Percentiles rank a stretch among this genome's conserved stretches.
These are phyloP conservation scores for Tenthredo livida DNA, from an alignment of 2,888 invertebrate genomes.

Conservation along the genomic window DNA sequence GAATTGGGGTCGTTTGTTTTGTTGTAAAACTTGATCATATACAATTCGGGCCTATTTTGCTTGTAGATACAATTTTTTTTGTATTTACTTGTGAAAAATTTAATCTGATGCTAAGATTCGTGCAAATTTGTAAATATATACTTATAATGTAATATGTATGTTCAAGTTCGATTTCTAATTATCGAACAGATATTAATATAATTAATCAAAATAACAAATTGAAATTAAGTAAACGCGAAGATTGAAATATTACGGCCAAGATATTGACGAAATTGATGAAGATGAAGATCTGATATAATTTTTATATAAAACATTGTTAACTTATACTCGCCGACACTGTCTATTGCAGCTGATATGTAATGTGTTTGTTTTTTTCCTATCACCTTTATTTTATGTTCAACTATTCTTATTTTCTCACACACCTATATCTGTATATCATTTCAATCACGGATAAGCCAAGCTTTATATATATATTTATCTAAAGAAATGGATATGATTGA, in stretches of 20 bases:
- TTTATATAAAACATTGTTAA: slow-evolving; percentile 33
- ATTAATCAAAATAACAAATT: neutral
- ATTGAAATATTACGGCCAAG: slow-evolving; percentile 25
- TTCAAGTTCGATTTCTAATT: neutral
- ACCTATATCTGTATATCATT: neutral
- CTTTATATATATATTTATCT: neutral
- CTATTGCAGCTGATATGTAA: slow-evolving; percentile 11
- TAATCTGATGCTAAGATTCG: neutral
- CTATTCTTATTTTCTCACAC: neutral
- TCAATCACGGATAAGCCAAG: neutral
- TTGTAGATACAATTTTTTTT: neutral
- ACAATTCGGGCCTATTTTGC: slow-evolving; percentile 6
- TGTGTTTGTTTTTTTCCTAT: neutral
- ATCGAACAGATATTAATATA: neutral
- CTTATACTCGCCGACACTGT: slow-evolving; percentile 20
- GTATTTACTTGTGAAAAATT: neutral
- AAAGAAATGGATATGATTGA: neutral
- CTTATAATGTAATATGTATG: neutral
- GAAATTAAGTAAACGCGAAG: neutral
- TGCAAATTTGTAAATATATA: slow-evolving; percentile 30
- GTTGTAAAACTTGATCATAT: slow-evolving; percentile 68
- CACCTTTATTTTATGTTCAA: neutral
- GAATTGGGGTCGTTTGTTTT: slow-evolving; percentile 69
- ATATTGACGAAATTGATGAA: slow-evolving; percentile 28
- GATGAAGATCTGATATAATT: slow-evolving; percentile 43